phyloP scores from a whole-genome alignment of 2,888 invertebrate species.

The Siphlonurus alternatus region DNA sequence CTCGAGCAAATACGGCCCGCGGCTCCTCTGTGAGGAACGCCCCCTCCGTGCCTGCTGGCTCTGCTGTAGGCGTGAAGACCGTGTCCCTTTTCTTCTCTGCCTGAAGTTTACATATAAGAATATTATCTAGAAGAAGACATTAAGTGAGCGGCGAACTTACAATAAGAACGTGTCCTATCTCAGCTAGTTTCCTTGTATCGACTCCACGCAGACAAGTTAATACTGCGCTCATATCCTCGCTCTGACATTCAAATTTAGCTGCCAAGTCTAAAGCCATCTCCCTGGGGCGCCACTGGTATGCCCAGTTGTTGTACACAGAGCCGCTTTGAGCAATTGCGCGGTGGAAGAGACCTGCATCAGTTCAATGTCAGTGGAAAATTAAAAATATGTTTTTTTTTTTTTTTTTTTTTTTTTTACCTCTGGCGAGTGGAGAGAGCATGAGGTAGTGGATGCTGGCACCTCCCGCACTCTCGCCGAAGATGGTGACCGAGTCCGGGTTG shows the following conservation, averaged over 20 bases:
- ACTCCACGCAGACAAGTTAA: background rate
- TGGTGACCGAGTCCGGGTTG: constrained; percentile 29
- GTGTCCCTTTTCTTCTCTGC: background rate
- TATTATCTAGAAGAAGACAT: too few relatives aligned
- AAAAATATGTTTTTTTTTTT: too few relatives aligned
- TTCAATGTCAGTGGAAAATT: background rate
- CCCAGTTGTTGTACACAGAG: background rate
- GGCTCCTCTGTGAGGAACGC: constrained; percentile 14
- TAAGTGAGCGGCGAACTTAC: too few relatives aligned
- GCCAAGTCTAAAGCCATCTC: background rate
- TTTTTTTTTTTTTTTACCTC: background rate
- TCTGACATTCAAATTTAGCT: background rate
- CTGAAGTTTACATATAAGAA: background rate
- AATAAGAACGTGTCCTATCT: too few relatives aligned
- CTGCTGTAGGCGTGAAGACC: background rate
- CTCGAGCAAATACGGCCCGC: constrained; percentile 12
- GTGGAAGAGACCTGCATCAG: background rate
- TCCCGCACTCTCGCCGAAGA: constrained; percentile 37
- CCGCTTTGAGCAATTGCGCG: background rate
- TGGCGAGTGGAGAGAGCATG: constrained; percentile 25
- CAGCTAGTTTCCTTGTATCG: background rate
- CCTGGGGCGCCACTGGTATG: background rate
- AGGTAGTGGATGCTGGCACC: constrained; percentile 29
- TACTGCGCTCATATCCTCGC: background rate
- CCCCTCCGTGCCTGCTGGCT: background rate